phyloP scores from a whole-genome alignment of 2,113 vertebrate genomes.

The Odocoileus virginianus region DNA sequence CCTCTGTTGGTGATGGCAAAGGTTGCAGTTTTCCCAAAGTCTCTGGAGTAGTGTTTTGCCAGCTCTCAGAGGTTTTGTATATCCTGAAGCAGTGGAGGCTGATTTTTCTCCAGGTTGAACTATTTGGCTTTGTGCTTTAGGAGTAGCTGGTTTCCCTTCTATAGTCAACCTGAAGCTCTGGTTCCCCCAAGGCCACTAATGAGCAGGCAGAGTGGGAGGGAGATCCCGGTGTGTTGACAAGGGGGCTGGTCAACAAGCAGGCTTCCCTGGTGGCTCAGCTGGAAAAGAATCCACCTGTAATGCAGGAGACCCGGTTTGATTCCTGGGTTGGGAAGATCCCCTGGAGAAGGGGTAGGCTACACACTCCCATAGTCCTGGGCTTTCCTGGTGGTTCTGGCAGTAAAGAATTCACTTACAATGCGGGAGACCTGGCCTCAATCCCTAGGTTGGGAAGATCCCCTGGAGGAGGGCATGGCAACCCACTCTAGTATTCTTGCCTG shows the following conservation, averaged over 20 bases:
- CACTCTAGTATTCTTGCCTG: background rate
- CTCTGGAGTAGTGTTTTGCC: background rate
- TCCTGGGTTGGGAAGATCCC: too few relatives aligned
- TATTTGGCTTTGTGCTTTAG: background rate
- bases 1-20: too few relatives aligned
- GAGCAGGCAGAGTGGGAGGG: fast-evolving
- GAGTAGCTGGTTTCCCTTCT: background rate
- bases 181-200: background rate
- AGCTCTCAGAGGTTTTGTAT: background rate
- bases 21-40: too few relatives aligned
- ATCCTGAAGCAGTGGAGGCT: background rate
- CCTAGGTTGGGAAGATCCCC: background rate
- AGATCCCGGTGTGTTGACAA: background rate
- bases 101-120: background rate
- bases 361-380: background rate
- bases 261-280: background rate
- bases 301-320: background rate
- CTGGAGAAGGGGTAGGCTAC: background rate
- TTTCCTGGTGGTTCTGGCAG: background rate
- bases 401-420: background rate
- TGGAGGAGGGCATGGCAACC: background rate
- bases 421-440: background rate
- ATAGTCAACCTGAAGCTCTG: background rate
- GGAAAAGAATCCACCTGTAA: background rate
- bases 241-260: background rate